Evolutionary conservation across 2,797 vertebrate genomes (phyloP).

Genomic region (Peromyscus eremicus): DNA sequence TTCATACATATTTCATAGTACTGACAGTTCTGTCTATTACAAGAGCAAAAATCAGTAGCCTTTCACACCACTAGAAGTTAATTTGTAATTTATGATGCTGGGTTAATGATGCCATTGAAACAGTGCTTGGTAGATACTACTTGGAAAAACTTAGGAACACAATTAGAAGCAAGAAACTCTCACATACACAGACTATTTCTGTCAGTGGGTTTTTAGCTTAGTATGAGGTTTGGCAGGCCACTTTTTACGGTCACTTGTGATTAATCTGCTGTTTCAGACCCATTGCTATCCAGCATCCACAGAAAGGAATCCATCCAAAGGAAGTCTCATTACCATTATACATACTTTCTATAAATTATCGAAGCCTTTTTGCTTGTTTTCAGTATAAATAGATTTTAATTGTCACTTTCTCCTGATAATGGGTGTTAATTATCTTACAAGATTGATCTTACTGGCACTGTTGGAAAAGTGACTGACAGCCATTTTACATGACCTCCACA

Average conservation of each 20-base stretch:
- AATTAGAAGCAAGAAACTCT: neutral
- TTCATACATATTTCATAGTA: neutral
- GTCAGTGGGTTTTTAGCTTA: too few relatives aligned
- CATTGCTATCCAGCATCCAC: too few relatives aligned
- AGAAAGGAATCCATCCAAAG: neutral
- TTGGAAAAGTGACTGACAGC: neutral
- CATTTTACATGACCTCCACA: neutral
- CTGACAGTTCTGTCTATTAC: neutral
- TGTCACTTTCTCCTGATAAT: neutral
- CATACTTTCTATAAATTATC: neutral
- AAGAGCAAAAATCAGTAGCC: neutral
- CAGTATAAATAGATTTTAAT: neutral
- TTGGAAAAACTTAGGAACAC: neutral
- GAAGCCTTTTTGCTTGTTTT: neutral
- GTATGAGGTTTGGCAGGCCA: too few relatives aligned
- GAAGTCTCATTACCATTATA: neutral
- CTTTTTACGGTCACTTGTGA: neutral
- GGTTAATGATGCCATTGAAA: neutral
- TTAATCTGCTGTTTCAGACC: too few relatives aligned
- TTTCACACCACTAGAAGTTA: neutral
- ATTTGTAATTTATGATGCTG: neutral
- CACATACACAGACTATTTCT: neutral
- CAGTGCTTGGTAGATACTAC: neutral
- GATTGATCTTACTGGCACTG: neutral
- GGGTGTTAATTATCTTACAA: neutral